Conservation (phyloP, 1,140 invertebrate genomes). For the Drosophila ironensis region DNA sequence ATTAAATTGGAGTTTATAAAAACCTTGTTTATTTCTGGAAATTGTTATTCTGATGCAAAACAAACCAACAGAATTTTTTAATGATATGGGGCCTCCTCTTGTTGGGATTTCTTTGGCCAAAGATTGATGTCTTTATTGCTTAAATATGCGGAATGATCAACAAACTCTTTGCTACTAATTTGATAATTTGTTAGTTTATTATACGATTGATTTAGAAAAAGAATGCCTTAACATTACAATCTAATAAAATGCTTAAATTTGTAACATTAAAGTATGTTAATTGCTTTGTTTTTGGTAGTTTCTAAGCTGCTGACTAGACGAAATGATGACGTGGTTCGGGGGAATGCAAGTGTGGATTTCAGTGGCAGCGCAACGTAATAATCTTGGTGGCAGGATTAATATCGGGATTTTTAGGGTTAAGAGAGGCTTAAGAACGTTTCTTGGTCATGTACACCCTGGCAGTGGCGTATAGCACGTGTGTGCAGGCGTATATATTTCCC, state of each 20-base stretch:
- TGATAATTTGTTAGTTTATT: conserved; percentile 67
- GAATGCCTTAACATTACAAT: conserved; percentile 52
- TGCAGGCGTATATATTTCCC: conserved; percentile 82
- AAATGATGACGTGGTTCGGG: conserved; percentile 36
- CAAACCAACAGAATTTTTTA: too few species aligned
- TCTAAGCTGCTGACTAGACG: conserved; percentile 70
- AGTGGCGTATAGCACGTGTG: conserved; percentile 70
- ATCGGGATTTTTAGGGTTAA: conserved; percentile 39
- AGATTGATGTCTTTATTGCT: background rate
- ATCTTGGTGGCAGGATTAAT: conserved; percentile 65
- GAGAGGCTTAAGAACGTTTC: conserved; percentile 59
- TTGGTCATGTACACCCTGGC: conserved; percentile 76
- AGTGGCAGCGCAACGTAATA: conserved; percentile 59
- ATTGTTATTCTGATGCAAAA: too few species aligned
- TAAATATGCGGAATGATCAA: background rate
- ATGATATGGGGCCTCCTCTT: background rate
- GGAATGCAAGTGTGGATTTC: conserved; percentile 15
- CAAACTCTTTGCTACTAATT: too few species aligned
- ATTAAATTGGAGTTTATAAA: background rate
- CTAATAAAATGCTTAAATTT: conserved; percentile 74
- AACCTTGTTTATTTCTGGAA: background rate
- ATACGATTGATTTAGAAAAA: conserved; percentile 66
- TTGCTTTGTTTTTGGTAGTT: conserved; percentile 75
- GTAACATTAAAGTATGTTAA: conserved; percentile 69
- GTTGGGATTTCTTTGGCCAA: background rate